Conservation (phyloP, 2,888 invertebrate genomes). For the Ormyrus pomaceus region DNA sequence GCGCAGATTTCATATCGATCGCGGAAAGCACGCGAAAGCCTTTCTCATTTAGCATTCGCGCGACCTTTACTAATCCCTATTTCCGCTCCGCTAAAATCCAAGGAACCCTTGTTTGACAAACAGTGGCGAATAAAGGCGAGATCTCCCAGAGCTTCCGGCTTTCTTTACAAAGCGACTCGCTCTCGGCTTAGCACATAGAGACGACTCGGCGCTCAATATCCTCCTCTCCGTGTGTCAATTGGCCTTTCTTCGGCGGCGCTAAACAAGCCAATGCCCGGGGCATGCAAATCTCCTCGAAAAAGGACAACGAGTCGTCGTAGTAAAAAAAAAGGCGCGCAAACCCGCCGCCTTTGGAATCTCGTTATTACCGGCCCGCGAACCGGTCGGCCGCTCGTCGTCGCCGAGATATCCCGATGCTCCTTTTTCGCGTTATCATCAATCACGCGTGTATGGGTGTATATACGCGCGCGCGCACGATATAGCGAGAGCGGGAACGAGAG, state of each 20-base stretch:
- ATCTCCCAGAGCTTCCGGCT: too few species aligned
- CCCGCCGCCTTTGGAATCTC: constrained; percentile 3
- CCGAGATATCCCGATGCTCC: background rate
- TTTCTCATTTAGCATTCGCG: too few species aligned
- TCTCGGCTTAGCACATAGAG: too few species aligned
- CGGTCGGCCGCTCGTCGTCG: background rate
- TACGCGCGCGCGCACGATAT: background rate
- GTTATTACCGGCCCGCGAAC: constrained; percentile 26
- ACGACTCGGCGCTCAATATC: background rate
- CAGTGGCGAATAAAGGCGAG: too few species aligned
- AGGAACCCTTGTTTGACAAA: too few species aligned
- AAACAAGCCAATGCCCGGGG: background rate
- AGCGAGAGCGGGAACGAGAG: background rate
- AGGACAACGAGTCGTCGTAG: background rate
- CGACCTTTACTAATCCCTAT: too few species aligned
- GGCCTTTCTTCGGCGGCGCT: constrained; percentile 2
- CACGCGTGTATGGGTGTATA: background rate
- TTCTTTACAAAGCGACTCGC: too few species aligned
- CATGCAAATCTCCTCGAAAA: background rate
- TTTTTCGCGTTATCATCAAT: constrained; percentile 33
- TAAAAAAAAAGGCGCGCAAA: background rate
- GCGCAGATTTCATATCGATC: too few species aligned
- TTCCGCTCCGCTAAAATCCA: too few species aligned
- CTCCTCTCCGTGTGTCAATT: constrained; percentile 11
- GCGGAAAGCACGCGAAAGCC: too few species aligned